Evolutionary conservation across 2,113 vertebrate genomes (phyloP).

Genomic region (Sebastes fasciatus): DNA sequence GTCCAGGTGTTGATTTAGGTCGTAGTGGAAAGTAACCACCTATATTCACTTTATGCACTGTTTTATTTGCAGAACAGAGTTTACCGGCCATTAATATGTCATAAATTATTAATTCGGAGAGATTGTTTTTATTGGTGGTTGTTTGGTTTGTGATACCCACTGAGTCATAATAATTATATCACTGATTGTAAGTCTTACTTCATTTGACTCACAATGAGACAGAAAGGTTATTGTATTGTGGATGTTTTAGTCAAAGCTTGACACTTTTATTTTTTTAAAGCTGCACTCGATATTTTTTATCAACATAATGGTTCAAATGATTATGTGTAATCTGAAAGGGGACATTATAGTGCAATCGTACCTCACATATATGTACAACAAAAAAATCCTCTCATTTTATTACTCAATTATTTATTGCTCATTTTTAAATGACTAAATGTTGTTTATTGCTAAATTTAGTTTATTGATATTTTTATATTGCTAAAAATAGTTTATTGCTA

Average conservation of each 20-base stretch:
- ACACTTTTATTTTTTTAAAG: not conserved
- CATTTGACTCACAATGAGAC: not conserved
- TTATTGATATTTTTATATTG: no score
- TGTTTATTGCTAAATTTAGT: no score
- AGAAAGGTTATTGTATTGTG: not conserved
- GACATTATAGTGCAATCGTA: not conserved
- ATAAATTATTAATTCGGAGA: constrained; percentile 28
- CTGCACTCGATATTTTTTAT: not conserved
- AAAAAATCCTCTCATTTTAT: no score
- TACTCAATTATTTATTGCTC: no score
- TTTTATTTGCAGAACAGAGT: constrained; percentile 32
- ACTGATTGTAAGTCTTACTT: constrained; percentile 10
- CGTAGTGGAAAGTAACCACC: constrained; percentile 40
- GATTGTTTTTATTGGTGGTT: constrained; percentile 19
- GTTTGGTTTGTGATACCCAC: constrained; percentile 31
- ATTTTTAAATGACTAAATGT: no score
- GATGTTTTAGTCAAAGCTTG: not conserved
- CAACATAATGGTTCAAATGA: not conserved
- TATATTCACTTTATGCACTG: not conserved
- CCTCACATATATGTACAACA: no score
- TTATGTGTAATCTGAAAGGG: not conserved
- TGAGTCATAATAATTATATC: not conserved
- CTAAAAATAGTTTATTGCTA: no score
- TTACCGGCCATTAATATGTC: constrained; percentile 30
- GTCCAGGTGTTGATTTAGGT: constrained; percentile 13